phyloP scores from a whole-genome alignment of 2,797 vertebrate species.

The Onychomys leucogaster region DNA sequence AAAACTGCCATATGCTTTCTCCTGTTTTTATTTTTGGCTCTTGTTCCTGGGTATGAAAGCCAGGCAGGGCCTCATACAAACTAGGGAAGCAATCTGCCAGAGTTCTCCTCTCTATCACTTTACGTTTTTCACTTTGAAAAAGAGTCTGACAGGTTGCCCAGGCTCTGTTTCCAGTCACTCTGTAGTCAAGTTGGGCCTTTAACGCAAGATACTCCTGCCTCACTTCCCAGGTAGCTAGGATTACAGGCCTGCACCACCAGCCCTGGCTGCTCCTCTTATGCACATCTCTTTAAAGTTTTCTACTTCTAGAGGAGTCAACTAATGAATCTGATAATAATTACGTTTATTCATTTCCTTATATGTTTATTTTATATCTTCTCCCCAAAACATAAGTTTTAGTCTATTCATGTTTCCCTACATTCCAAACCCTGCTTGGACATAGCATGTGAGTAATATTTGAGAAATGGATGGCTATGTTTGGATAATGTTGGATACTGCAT shows the following conservation, averaged over 20 bases:
- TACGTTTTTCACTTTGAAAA: not conserved
- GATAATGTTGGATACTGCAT: not conserved
- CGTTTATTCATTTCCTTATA: not conserved
- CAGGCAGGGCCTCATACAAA: not conserved
- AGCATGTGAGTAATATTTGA: not conserved
- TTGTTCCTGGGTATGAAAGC: not conserved
- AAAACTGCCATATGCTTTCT: not conserved
- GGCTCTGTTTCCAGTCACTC: not conserved
- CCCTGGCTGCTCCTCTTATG: not conserved
- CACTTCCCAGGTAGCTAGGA: not conserved
- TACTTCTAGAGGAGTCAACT: not conserved
- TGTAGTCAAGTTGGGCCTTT: too few species aligned
- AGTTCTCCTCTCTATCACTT: not conserved
- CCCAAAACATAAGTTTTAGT: conserved; percentile 22
- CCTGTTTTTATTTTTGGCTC: not conserved
- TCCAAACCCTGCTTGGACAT: not conserved
- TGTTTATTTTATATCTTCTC: not conserved
- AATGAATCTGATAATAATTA: not conserved
- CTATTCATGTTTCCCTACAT: not conserved
- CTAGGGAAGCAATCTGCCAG: not conserved
- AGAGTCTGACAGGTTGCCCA: not conserved
- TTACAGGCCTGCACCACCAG: not conserved
- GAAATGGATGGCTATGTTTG: conserved; percentile 8
- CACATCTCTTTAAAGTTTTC: not conserved
- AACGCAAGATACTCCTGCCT: not conserved